Evolutionary conservation across 2,113 vertebrate genomes (phyloP).

Genomic region (Nothoprocta perdicaria): DNA sequence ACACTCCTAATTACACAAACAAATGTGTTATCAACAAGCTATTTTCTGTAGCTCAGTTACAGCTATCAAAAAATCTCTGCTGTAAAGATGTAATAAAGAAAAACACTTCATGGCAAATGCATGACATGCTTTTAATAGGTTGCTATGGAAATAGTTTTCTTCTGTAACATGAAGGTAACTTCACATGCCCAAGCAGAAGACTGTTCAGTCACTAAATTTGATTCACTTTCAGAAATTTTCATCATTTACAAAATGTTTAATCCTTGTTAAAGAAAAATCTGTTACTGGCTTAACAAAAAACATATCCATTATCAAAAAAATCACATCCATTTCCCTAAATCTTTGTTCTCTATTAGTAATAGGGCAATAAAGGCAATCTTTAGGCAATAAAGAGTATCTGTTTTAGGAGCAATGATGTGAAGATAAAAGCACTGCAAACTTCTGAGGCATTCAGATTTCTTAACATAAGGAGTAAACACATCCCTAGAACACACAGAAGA

Average conservation of each 20-base stretch:
- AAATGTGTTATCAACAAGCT: background rate
- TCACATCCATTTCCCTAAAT: background rate
- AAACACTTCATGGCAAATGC: background rate
- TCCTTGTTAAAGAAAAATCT: fast-evolving
- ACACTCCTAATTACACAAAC: background rate
- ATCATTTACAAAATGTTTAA: background rate
- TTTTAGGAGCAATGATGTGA: background rate
- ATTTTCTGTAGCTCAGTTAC: background rate
- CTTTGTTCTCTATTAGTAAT: background rate
- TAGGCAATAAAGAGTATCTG: background rate
- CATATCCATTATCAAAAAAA: too few relatives aligned
- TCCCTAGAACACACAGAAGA: background rate
- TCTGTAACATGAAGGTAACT: background rate
- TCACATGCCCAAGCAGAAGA: slow-evolving; percentile 18
- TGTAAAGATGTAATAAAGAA: background rate
- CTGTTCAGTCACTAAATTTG: background rate
- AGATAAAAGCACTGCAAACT: background rate
- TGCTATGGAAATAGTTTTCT: slow-evolving; percentile 56
- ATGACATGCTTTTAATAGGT: slow-evolving; percentile 33
- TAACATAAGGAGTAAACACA: background rate
- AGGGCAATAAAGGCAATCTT: too few relatives aligned
- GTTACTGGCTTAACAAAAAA: background rate
- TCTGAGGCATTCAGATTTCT: fast-evolving
- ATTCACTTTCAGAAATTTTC: background rate
- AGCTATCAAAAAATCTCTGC: slow-evolving; percentile 3